These are phyloP conservation scores for Scaptomyza graminum DNA, from an alignment of 1,140 invertebrate species.

Conservation along the genomic window DNA sequence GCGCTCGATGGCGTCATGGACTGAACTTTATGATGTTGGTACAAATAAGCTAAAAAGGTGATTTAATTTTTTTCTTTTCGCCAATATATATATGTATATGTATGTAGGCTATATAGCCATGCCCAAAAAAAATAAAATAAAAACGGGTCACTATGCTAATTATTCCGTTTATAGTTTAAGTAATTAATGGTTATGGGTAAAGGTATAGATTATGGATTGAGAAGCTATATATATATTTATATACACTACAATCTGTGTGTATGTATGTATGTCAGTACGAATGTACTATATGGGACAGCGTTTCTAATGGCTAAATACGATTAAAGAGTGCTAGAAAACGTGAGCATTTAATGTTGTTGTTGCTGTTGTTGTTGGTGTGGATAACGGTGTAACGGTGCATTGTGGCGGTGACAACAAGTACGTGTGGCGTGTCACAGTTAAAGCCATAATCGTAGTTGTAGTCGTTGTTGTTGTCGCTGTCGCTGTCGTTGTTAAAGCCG, in stretches of 20 bases:
- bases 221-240: not conserved
- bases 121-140: not conserved
- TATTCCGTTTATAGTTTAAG: slow-evolving; percentile 17
- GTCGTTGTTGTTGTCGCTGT: slow-evolving; percentile 1
- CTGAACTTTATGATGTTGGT: slow-evolving; percentile 4
- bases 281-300: slow-evolving; percentile 31
- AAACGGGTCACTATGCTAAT: slow-evolving; percentile 52
- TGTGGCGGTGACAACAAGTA: slow-evolving; percentile 50
- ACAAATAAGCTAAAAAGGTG: slow-evolving; percentile 9
- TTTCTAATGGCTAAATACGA: slow-evolving; percentile 34
- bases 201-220: not conserved
- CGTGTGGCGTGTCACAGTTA: slow-evolving; percentile 18
- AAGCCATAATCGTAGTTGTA: slow-evolving; percentile 12
- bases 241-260: no score
- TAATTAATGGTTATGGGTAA: slow-evolving; percentile 1
- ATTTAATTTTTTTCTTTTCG: slow-evolving; percentile 2
- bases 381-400: slow-evolving; percentile 73
- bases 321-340: slow-evolving; percentile 37
- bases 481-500: slow-evolving; percentile 1
- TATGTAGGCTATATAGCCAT: slow-evolving; percentile 12
- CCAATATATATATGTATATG: not conserved
- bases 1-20: slow-evolving; percentile 45
- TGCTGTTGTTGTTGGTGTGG: slow-evolving; percentile 5
- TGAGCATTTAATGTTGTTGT: slow-evolving; percentile 11
- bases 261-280: not conserved